Evolutionary conservation across 2,797 vertebrate genomes (phyloP), one percentile per base, ranked within the genome.

Genomic region (Cynodonichthys magdalenae): DNA sequence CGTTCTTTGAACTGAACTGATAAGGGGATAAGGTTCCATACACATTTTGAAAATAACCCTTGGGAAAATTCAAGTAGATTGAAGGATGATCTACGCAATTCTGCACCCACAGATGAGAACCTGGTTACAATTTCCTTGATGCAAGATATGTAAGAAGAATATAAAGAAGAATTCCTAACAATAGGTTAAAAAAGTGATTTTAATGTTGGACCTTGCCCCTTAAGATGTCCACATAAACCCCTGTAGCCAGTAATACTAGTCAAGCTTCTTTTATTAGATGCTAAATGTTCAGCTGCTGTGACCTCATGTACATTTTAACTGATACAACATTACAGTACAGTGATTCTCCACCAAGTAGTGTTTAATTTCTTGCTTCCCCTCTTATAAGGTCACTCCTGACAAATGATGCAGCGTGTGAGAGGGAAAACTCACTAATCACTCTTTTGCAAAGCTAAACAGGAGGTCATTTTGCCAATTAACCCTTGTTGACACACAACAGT

Each of bases 1-100:
- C 18, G 41, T 52, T 67, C 53, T 56, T 73, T 71, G 19, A 75
- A 65, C 48, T 78, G 31, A 67, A 17, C 41, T 10, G 59, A 75
- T 61, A 71, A 4, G 2, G 54, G 53, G 60, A 64, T 48, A 15
- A 74, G 17, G 24, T 60, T 55, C 36, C 12, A 63, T 24, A 50
- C 48, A 24, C 44, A 39, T 49, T 52, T 47, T 28, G 19, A 28
- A 44, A 48, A 46, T 51, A 28, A 11, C 44, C 46, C 51, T 15
- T 0, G 15, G 47, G 18, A 49, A 44, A 29, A 66, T 39, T 57
- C 31, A 1, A 63, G 76, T 58, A 42, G 41, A 41, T 18, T 52
- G 18, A 48, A 62, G 18, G 39, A 53, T 34, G 12, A 4, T 58
- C 41, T 47, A 76, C 70, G 42, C 49, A 48, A 48, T 46, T 54